These are phyloP conservation scores for Drosophila subobscura DNA, from an alignment of 1,140 invertebrate genomes.

Conservation along the genomic window DNA sequence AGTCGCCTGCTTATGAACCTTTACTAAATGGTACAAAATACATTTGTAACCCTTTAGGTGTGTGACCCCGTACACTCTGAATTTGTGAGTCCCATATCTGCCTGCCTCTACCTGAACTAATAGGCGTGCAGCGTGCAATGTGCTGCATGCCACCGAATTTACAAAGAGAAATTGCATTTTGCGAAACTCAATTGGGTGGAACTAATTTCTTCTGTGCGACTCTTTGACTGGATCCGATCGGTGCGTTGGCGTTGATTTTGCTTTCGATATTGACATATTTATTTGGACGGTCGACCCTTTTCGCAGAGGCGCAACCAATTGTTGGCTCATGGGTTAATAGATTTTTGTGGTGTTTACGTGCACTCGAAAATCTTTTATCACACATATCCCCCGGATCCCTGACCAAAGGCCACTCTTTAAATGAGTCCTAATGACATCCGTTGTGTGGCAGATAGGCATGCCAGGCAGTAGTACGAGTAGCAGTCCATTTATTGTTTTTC, in stretches of 20 bases:
- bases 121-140: constrained; percentile 23
- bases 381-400: not conserved
- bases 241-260: constrained; percentile 55
- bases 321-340: constrained; percentile 38
- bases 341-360: constrained; percentile 40
- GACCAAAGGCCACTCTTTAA: constrained; percentile 64
- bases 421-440: constrained; percentile 77
- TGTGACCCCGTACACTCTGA: not conserved
- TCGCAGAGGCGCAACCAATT: constrained; percentile 66
- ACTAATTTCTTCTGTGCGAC: constrained; percentile 51
- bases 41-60: too few species aligned
- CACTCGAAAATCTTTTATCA: not conserved
- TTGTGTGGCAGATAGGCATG: constrained; percentile 29
- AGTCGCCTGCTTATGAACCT: too few species aligned
- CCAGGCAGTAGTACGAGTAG: constrained; percentile 21
- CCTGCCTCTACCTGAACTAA: constrained; percentile 38
- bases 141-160: constrained; percentile 12
- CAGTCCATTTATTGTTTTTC: constrained; percentile 78
- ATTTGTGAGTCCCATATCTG: not conserved
- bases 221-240: constrained; percentile 1
- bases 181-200: constrained; percentile 64
- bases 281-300: constrained; percentile 67
- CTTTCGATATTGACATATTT: constrained; percentile 74
- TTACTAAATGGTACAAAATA: too few species aligned
- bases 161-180: constrained; percentile 41